These are phyloP conservation scores for Microcebus ravelobensis DNA, from an alignment of 2,113 vertebrate genomes.

Conservation along the genomic window DNA sequence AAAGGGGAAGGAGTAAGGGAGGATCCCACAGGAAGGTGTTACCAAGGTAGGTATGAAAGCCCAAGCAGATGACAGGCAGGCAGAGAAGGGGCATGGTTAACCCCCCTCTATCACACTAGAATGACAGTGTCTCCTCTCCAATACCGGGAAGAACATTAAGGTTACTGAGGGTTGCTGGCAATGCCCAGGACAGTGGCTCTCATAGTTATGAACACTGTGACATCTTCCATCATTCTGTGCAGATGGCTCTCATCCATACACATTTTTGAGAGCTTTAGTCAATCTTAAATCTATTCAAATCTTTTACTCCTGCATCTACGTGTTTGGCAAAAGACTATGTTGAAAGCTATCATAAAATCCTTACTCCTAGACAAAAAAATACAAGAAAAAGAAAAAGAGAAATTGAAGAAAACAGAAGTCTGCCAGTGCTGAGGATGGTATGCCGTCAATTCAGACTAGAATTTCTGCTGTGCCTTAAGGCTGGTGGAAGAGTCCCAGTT, in stretches of 20 bases:
- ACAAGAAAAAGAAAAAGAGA: background rate
- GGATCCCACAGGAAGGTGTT: background rate
- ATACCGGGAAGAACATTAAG: background rate
- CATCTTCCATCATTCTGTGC: background rate
- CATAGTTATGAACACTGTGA: background rate
- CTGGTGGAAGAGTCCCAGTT: background rate
- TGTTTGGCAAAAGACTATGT: background rate
- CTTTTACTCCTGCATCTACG: background rate
- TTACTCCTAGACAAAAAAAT: background rate
- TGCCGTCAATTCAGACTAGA: background rate
- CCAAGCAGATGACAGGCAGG: background rate
- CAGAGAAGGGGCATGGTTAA: background rate
- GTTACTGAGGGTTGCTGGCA: background rate
- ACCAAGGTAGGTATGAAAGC: background rate
- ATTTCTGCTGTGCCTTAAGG: background rate
- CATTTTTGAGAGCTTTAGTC: background rate
- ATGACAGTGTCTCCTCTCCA: background rate
- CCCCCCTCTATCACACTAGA: background rate
- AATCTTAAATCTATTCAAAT: background rate
- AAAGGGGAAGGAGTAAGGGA: background rate
- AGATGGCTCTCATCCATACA: background rate
- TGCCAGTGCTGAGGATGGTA: background rate
- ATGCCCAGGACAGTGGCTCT: background rate
- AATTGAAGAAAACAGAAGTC: background rate
- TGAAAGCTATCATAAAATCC: background rate